Evolutionary conservation across 2,888 invertebrate genomes (phyloP).

Genomic region (Sphaeridia pumilis): DNA sequence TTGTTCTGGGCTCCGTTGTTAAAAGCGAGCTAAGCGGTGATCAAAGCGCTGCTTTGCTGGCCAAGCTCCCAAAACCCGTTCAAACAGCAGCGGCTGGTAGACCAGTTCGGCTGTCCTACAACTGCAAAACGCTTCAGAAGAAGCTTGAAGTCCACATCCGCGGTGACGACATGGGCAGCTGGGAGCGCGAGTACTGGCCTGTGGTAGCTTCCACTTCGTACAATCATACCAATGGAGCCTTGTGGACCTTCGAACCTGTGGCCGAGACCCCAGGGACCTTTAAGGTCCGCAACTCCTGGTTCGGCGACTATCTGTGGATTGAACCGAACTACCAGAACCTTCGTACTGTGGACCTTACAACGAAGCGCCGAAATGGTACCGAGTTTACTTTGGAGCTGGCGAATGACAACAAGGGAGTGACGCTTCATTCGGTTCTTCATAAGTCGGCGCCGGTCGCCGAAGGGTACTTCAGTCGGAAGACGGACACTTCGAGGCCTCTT

Average conservation of each 20-base stretch:
- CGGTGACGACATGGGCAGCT: slow-evolving; percentile 4
- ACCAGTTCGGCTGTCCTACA: not conserved
- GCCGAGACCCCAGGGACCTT: not conserved
- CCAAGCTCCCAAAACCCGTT: slow-evolving; percentile 7
- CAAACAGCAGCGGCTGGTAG: slow-evolving; percentile 2
- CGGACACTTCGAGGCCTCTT: not conserved
- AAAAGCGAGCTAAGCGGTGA: slow-evolving; percentile 4
- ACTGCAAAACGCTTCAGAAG: not conserved
- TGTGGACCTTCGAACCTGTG: slow-evolving; percentile 9
- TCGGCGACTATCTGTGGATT: slow-evolving; percentile 9
- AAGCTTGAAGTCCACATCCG: slow-evolving; percentile 5
- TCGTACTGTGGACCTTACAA: slow-evolving; percentile 3
- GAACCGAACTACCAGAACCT: slow-evolving; percentile 9
- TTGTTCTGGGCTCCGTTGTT: not conserved
- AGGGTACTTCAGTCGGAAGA: slow-evolving; percentile 1
- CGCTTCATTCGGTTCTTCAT: slow-evolving; percentile 5
- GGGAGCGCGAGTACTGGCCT: slow-evolving; percentile 8
- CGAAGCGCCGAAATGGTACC: slow-evolving; percentile 7
- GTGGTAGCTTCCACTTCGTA: not conserved
- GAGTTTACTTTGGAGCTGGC: not conserved
- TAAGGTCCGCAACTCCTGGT: slow-evolving; percentile 7
- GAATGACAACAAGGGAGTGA: not conserved
- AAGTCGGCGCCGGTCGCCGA: slow-evolving; percentile 8
- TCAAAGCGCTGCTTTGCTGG: not conserved
- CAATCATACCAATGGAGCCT: slow-evolving; percentile 6